Evolutionary conservation across 2,888 invertebrate genomes (phyloP), one percentile per base, ranked within the genome.

Genomic region (Stenolophus ochropezus): DNA sequence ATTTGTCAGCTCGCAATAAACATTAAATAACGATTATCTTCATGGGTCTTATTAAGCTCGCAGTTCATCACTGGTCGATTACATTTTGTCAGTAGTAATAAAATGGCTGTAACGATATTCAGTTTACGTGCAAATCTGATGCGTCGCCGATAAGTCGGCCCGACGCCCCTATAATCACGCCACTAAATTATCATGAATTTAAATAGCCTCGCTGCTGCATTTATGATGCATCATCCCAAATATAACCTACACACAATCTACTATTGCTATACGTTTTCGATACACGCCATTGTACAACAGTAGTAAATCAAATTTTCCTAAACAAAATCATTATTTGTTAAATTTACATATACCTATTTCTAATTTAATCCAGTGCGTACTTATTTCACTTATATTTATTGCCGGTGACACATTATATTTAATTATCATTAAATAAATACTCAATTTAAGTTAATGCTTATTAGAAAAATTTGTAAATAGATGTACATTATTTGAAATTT

Each of bases 51-150:
- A 86, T 87, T 88, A 87, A 87, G 86, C 87, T 86, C 84, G 86
- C 86, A 87, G 87, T 88, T 87, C 86, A 88, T 88, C 87, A 88
- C 86, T 83, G 85, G 85, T 86, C 86, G 87, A 88, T 87, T 88
- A 87, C 86, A 73, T 42, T 73, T 71, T 80, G 73, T 80, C 80
- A 69, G 65, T 69, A 33, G 65, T 69, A 69, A 69, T 69, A 69
- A 69, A 69, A 69, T 14, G 65, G 33, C 65, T 69, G 33, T 51
- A 51, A 18, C 18, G 69, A 79, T 71, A 79, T 79, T 56, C 69
- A 51, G 79, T 79, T 79, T 79, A 79, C 69, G 79, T 79, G 71
- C 71, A 79, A 79, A 79, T 79, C 69, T 79, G 79, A 79, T 79
- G 79, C 79, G 23, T 69, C 71, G 53, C 51, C 79, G 79, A 79